A percentile compares a stretch with the other conserved stretches of the same genome.
Conservation (phyloP, 2,797 vertebrate genomes). For the Carcharodon carcharias region DNA sequence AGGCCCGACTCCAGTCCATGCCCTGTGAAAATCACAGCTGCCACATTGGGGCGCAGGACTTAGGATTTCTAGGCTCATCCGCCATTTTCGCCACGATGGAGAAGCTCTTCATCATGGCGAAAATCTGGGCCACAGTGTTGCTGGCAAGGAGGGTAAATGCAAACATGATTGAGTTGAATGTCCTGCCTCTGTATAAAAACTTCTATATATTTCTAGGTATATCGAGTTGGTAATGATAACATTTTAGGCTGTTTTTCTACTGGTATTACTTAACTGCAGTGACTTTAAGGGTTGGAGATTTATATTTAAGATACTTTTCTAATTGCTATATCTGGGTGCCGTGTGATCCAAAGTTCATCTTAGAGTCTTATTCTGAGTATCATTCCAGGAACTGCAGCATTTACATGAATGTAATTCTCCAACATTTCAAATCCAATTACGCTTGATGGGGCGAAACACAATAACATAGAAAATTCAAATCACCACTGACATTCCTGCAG, state of each 20-base stretch:
- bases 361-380: not conserved
- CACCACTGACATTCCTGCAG: not conserved
- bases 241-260: not conserved
- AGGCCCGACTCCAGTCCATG: too few relatives aligned
- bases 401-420: not conserved
- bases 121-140: not conserved
- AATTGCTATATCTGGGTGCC: not conserved
- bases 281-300: not conserved
- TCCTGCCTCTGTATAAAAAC: not conserved
- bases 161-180: not conserved
- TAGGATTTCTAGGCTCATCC: too few relatives aligned
- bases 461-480: not conserved
- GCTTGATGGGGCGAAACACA: not conserved
- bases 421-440: not conserved
- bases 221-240: not conserved
- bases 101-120: too few relatives aligned
- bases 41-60: too few relatives aligned
- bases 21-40: too few relatives aligned
- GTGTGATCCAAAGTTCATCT: not conserved
- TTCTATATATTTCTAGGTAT: not conserved
- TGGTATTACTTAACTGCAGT: not conserved
- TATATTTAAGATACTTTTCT: not conserved
- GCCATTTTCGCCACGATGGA: too few relatives aligned
- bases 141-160: not conserved
- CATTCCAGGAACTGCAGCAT: not conserved